A percentile compares a stretch with the other conserved stretches of the same genome.
Conservation (phyloP, 2,888 invertebrate species). For the Nematopogon swammerdamellus region DNA sequence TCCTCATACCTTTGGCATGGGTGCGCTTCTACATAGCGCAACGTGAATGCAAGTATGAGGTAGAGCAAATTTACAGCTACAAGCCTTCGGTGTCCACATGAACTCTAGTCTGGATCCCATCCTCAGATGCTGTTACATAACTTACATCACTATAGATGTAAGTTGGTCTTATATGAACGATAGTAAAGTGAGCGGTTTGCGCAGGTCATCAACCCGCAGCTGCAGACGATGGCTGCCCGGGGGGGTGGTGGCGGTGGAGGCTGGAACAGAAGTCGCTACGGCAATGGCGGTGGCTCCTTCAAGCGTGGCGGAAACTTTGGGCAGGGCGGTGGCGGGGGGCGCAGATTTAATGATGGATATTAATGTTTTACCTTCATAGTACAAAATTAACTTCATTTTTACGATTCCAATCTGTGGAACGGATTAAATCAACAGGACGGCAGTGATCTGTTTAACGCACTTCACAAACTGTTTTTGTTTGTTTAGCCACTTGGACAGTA, state of each 20-base stretch:
- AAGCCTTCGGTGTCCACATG: conserved; percentile 81
- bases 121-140: conserved; percentile 65
- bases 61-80: conserved; percentile 59
- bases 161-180: too few species aligned
- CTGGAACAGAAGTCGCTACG: conserved; percentile 52
- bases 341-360: conserved; percentile 45
- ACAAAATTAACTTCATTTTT: background rate
- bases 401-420: background rate
- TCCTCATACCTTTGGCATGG: conserved; percentile 77
- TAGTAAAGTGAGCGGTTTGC: too few species aligned
- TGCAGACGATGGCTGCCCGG: conserved; percentile 73
- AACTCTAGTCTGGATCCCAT: conserved; percentile 66
- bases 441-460: background rate
- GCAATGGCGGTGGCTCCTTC: conserved; percentile 45
- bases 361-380: conserved; percentile 19
- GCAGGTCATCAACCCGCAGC: conserved; percentile 80
- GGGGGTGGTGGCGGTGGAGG: conserved; percentile 61
- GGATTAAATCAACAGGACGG: background rate
- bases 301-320: conserved; percentile 46
- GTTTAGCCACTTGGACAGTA: background rate
- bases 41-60: conserved; percentile 78
- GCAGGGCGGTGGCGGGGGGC: conserved; percentile 29
- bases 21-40: conserved; percentile 59
- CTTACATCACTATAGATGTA: too few species aligned
- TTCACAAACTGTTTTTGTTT: background rate